Evolutionary conservation across 2,113 vertebrate species (phyloP).

Genomic region (Mus pahari): DNA sequence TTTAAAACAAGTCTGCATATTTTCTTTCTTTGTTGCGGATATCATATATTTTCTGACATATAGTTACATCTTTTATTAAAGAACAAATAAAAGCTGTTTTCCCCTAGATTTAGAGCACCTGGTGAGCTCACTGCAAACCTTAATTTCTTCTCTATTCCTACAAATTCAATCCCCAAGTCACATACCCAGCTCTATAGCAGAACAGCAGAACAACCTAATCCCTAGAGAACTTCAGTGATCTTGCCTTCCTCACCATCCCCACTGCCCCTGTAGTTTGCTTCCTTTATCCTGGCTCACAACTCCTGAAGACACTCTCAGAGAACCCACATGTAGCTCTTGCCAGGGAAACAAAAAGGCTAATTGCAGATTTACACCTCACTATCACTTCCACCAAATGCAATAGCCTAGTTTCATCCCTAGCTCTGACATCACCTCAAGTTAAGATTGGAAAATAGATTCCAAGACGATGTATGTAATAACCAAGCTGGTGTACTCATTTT

Average conservation of each 20-base stretch:
- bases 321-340: neutral
- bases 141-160: neutral
- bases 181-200: neutral
- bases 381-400: neutral
- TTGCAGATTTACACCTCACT: neutral
- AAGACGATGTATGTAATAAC: neutral
- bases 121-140: neutral
- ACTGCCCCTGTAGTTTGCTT: neutral
- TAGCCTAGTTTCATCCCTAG: neutral
- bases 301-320: neutral
- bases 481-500: neutral
- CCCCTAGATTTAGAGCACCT: neutral
- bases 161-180: neutral
- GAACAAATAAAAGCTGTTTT: neutral
- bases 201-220: neutral
- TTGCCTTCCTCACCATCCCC: neutral
- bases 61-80: neutral
- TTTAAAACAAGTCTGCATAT: neutral
- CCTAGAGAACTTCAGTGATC: neutral
- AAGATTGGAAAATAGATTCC: neutral
- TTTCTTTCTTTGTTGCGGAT: neutral
- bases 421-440: neutral
- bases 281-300: neutral
- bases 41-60: too few relatives aligned
- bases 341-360: neutral